A percentile compares a stretch with the other conserved stretches of the same genome.
These are phyloP conservation scores for Montipora efflorescens DNA, from an alignment of 64 coral and sea anemone genomes.

Conservation along the genomic window DNA sequence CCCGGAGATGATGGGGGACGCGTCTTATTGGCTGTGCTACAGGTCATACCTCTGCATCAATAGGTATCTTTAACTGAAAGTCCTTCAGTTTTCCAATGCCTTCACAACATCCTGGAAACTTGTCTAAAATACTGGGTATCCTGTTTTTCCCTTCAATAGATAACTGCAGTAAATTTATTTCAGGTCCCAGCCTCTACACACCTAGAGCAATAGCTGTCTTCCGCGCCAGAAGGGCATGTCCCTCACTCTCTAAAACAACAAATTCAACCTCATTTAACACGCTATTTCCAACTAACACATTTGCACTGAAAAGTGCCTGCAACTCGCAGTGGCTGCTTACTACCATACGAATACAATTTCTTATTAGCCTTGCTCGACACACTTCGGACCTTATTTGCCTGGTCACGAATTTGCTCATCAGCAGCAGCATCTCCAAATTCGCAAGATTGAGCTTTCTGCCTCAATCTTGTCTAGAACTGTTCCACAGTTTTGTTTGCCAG, in stretches of 20 bases:
- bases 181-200: not conserved
- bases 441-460: constrained; percentile 40
- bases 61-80: not conserved
- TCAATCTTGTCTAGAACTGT: constrained; percentile 14
- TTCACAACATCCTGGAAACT: too few species aligned
- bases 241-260: too few species aligned
- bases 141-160: too few species aligned
- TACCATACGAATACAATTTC: constrained; percentile 57
- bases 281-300: not conserved
- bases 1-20: constrained; percentile 48
- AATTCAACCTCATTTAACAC: too few species aligned
- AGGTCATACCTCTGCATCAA: not conserved
- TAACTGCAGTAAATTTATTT: not conserved
- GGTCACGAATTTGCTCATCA: not conserved
- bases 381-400: constrained; percentile 44
- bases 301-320: not conserved
- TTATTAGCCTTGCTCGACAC: not conserved
- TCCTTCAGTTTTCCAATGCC: too few species aligned
- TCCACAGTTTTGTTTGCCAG: constrained; percentile 35
- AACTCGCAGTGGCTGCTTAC: constrained; percentile 30
- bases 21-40: not conserved
- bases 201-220: too few species aligned
- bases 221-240: too few species aligned
- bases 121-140: too few species aligned
- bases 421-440: constrained; percentile 34